Percentiles rank a stretch among this genome's conserved stretches.
These are phyloP conservation scores for Pogonocherus hispidulus DNA, from an alignment of 2,888 invertebrate species.

Conservation along the genomic window DNA sequence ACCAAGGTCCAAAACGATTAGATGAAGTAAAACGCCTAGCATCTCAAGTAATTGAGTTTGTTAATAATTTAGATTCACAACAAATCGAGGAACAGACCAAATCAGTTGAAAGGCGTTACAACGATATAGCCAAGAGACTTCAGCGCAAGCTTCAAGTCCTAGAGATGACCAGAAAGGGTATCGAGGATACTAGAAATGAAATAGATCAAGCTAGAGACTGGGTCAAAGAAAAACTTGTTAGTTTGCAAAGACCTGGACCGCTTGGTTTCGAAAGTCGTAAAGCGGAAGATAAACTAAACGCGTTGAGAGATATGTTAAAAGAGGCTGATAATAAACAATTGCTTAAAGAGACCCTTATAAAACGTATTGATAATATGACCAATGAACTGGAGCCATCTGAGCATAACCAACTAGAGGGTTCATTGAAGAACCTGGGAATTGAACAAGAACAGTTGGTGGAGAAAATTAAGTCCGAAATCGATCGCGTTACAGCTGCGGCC, in stretches of 20 bases:
- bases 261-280: slow-evolving; percentile 84
- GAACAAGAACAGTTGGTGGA: slow-evolving; percentile 83
- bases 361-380: slow-evolving; percentile 86
- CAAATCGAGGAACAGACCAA: slow-evolving; percentile 92
- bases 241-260: slow-evolving; percentile 76
- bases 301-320: slow-evolving; percentile 81
- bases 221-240: slow-evolving; percentile 81
- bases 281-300: slow-evolving; percentile 81
- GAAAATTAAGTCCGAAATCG: slow-evolving; percentile 81
- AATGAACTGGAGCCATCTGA: slow-evolving; percentile 89
- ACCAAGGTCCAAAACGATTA: slow-evolving; percentile 79
- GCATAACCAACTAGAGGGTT: slow-evolving; percentile 82
- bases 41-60: slow-evolving; percentile 81
- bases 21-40: slow-evolving; percentile 80
- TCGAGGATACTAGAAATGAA: slow-evolving; percentile 85
- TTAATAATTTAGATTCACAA: slow-evolving; percentile 90
- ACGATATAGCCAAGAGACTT: slow-evolving; percentile 86
- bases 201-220: slow-evolving; percentile 85
- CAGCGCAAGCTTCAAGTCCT: slow-evolving; percentile 87
- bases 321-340: slow-evolving; percentile 89
- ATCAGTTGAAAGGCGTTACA: slow-evolving; percentile 86
- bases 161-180: slow-evolving; percentile 86
- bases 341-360: slow-evolving; percentile 85
- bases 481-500: slow-evolving; percentile 77
- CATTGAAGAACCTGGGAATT: slow-evolving; percentile 78